Percentiles rank a stretch among this genome's conserved stretches.
phyloP scores from a whole-genome alignment of 2,888 invertebrate species.

The Penaeus monodon region DNA sequence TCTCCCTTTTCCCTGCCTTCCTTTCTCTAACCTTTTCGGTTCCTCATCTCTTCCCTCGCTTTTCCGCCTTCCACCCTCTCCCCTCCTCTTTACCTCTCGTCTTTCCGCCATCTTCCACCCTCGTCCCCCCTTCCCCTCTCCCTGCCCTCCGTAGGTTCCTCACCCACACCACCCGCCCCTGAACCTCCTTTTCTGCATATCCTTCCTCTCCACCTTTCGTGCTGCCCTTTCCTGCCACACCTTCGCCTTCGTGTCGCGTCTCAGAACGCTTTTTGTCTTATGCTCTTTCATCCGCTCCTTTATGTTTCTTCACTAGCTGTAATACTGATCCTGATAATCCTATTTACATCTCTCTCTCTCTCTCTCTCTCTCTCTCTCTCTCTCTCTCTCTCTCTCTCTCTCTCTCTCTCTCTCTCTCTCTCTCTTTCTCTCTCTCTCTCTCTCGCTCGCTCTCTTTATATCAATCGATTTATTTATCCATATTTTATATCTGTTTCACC shows the following conservation, averaged over 20 bases:
- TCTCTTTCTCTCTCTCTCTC: slow-evolving; percentile 12
- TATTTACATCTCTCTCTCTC: no score
- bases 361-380: neutral
- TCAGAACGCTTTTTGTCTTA: neutral
- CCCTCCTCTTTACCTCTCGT: neutral
- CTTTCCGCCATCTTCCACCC: slow-evolving; percentile 11
- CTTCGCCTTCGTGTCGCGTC: neutral
- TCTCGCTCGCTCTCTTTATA: no score
- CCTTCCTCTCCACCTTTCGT: neutral
- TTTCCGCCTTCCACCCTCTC: neutral
- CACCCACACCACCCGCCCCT: neutral
- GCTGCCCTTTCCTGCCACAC: neutral
- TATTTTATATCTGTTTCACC: no score
- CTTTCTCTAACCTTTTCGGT: neutral
- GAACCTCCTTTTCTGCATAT: neutral
- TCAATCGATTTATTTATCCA: no score
- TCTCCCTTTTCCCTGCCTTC: neutral
- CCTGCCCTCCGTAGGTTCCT: no score
- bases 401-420: neutral
- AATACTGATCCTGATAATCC: neutral
- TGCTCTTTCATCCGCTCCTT: neutral
- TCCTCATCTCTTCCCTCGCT: neutral
- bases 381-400: no score
- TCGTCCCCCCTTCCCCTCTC: neutral
- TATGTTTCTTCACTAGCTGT: neutral